A percentile compares a stretch with the other conserved stretches of the same genome.
Evolutionary conservation across 2,888 invertebrate genomes (phyloP).

Genomic region (Parnassius mnemosyne): DNA sequence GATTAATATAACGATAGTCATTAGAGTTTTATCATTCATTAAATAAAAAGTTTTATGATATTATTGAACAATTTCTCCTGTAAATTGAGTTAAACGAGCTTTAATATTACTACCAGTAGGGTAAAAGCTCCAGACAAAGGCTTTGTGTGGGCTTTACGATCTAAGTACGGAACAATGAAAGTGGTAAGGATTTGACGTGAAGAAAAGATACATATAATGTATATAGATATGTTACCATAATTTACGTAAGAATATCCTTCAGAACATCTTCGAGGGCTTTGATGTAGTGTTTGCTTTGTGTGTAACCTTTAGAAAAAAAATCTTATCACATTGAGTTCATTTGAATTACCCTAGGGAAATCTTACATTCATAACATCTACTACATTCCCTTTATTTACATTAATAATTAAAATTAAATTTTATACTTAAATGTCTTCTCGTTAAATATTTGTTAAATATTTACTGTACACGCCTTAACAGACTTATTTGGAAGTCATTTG

Average conservation of each 20-base stretch:
- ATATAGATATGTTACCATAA: conserved; percentile 23
- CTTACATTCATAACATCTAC: too few relatives aligned
- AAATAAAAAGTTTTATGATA: conserved; percentile 9
- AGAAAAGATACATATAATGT: conserved; percentile 24
- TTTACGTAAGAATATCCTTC: conserved; percentile 19
- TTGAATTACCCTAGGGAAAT: too few relatives aligned
- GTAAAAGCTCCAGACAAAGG: conserved; percentile 52
- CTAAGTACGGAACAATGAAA: conserved; percentile 59
- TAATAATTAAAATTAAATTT: too few relatives aligned
- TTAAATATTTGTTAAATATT: too few relatives aligned
- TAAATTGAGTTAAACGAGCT: conserved; percentile 57
- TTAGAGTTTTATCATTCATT: conserved; percentile 6
- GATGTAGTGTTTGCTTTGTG: conserved; percentile 1
- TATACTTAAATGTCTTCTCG: too few relatives aligned
- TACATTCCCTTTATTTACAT: too few relatives aligned
- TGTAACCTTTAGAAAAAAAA: not conserved
- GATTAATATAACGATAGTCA: not conserved
- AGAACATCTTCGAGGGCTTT: conserved; percentile 5
- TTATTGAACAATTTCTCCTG: conserved; percentile 48
- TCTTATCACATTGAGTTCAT: too few relatives aligned
- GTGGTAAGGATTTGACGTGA: conserved; percentile 33
- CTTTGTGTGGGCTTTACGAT: conserved; percentile 49
- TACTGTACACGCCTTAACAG: too few relatives aligned
- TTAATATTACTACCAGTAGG: conserved; percentile 41
- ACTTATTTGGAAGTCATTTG: not conserved